Evolutionary conservation across 2,797 vertebrate genomes (phyloP), one percentile per base, ranked within the genome.

Genomic region (Margarornis squamiger): DNA sequence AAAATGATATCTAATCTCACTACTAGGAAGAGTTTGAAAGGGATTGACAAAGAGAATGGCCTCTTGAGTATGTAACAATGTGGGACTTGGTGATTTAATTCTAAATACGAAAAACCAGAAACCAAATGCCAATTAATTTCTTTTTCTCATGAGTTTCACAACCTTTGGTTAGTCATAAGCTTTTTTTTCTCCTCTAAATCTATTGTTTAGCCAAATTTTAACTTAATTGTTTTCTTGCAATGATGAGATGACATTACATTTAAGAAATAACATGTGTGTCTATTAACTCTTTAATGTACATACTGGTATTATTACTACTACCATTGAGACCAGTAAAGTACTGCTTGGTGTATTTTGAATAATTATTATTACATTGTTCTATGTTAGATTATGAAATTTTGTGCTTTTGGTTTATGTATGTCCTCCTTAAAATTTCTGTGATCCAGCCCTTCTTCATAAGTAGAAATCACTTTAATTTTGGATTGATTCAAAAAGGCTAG

Each of bases 171-270:
- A 46, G 46, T 54, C 15, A 26, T 58, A 12, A 43, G 2, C 39
- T 79, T 91, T 62, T 61, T 54, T 38, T 10, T 62, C 88, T 59
- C 22, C 30, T 58, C 23, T 22, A 73, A 57, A 77, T 81, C 20
- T 71, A 18, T 48, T 65, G 19, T 76, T 87, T 45, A n/a, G 36
- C 83, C 58, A 70, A 45, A 59, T 89, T 92, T 95, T 14, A 94
- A 96, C 58, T 74, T 38, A 82, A 32, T 94, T 96, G 93, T 81
- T 87, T 97, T 97, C 38, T 36, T 43, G 84, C 38, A 80, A 77
- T 61, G 76, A 73, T 90, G 73, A 51, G 58, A 75, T 92, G 67
- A 74, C 34, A 38, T 14, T 86, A 49, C 61, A 76, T 89, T 94
- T 83, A 81, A 92, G 72, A 95, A 86, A 80, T 9, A 94, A 91